Evolutionary conservation across 2,113 vertebrate genomes (phyloP), one percentile per base, ranked within the genome.

Genomic region (Mobula hypostoma): DNA sequence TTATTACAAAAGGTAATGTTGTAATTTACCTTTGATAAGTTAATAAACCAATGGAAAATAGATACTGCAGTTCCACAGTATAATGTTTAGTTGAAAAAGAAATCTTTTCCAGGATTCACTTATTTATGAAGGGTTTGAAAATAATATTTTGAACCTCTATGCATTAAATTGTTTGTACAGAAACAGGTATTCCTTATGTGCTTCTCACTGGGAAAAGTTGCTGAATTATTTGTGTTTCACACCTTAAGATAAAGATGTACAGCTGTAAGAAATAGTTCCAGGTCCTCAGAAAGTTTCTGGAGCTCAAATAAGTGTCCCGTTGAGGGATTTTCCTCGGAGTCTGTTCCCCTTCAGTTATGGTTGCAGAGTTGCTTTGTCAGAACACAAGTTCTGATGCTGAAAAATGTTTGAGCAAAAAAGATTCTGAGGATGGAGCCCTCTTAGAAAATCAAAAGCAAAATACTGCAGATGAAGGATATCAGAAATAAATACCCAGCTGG

Each of bases 81-180:
- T 17, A 70, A 70, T 92, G 66, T 92, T 92, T 9, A 92, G 61
- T 91, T 91, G 14, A 5, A 17, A 66, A 90, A 32, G 87, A 90
- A 66, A 68, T 48, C 21, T 19, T 40, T 7, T 9, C 66, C 32
- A 92, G 66, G 32, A 70, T 92, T 91, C 32, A 32, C n/a, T 91
- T 70, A 72, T 36, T 17, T 87, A 70, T 70, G 63, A 88, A 88
- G 58, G 83, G 58, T 58, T 24, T 88, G 56, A 27, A 88, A 88
- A 24, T 74, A 21, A 40, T 29, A 24, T 24, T 70, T 70, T 40
- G 19, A 66, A 72, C 21, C 17, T 21, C 88, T 40, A 72, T 92
- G 88, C 66, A 92, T 32, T 92, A 92, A 92, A 19, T 24, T 91
- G 61, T 90, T 32, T 91, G 88, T 72, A 70, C 32, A 63, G 48